Conservation (phyloP, 2,888 invertebrate genomes). For the Anticlea derivata region DNA sequence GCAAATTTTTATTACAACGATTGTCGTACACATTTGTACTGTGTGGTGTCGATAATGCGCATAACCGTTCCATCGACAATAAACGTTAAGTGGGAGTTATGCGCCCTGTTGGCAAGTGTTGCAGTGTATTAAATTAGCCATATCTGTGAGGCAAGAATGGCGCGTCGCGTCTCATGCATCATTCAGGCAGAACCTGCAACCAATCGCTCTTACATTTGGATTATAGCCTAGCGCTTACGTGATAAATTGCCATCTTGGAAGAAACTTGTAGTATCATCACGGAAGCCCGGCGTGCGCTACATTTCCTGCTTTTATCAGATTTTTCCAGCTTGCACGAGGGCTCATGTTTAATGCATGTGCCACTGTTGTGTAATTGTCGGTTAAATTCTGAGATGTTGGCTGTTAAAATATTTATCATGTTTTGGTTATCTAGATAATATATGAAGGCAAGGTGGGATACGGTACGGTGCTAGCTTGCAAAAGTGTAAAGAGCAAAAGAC, state of each 20-base stretch:
- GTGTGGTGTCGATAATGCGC: slow-evolving; percentile 38
- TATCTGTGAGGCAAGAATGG: slow-evolving; percentile 26
- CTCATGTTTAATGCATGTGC: slow-evolving; percentile 66
- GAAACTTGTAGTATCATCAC: slow-evolving; percentile 65
- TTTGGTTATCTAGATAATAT: not conserved
- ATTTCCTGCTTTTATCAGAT: slow-evolving; percentile 60
- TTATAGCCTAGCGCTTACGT: slow-evolving; percentile 53
- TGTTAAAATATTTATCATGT: slow-evolving; percentile 6
- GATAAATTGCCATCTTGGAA: slow-evolving; percentile 58
- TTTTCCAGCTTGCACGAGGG: slow-evolving; percentile 54
- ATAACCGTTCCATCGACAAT: slow-evolving; percentile 34
- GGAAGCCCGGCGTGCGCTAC: slow-evolving; percentile 53
- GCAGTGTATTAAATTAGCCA: slow-evolving; percentile 54
- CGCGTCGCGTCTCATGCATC: slow-evolving; percentile 53
- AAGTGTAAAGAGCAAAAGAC: too few relatives aligned
- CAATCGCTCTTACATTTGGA: slow-evolving; percentile 61
- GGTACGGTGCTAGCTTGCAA: too few relatives aligned
- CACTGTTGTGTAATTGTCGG: slow-evolving; percentile 51
- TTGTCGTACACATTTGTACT: slow-evolving; percentile 42
- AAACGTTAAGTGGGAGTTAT: slow-evolving; percentile 31
- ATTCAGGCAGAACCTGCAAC: slow-evolving; percentile 63
- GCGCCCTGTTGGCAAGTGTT: slow-evolving; percentile 49
- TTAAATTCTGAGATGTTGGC: slow-evolving; percentile 38
- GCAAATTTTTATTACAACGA: slow-evolving; percentile 55
- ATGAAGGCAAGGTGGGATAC: too few relatives aligned